These are phyloP conservation scores for Melanotaenia pygmaea DNA, from an alignment of 2,797 vertebrate species.

Conservation along the genomic window DNA sequence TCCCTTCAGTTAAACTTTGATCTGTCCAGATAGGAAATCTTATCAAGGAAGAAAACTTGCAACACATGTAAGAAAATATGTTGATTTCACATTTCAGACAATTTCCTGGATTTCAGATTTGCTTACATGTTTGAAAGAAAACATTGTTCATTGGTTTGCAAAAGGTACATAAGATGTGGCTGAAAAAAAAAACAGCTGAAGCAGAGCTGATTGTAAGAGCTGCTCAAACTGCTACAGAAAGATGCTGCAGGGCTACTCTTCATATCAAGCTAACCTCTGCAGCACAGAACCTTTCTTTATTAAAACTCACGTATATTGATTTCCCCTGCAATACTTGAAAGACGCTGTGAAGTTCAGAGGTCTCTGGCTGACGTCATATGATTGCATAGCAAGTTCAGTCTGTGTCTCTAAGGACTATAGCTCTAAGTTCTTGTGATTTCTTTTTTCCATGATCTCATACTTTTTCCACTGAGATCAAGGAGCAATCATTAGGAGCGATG, in stretches of 20 bases:
- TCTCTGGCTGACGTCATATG: constrained; percentile 51
- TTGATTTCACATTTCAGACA: background rate
- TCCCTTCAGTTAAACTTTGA: constrained; percentile 13
- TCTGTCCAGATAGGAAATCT: constrained; percentile 15
- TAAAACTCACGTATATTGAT: constrained; percentile 55
- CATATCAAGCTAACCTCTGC: constrained; percentile 30
- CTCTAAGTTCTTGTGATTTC: constrained; percentile 44
- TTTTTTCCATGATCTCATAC: constrained; percentile 69
- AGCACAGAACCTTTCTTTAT: constrained; percentile 42
- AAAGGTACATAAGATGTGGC: background rate
- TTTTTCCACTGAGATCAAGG: constrained; percentile 67
- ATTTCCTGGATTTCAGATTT: background rate
- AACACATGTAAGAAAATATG: too few species aligned
- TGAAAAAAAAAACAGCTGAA: constrained; percentile 8
- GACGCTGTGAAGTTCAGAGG: constrained; percentile 47
- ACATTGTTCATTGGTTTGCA: background rate
- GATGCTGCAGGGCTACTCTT: constrained; percentile 33
- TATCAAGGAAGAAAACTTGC: background rate
- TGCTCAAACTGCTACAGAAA: constrained; percentile 25
- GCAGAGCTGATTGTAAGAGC: constrained; percentile 12
- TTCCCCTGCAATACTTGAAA: constrained; percentile 48
- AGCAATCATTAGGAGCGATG: constrained; percentile 46
- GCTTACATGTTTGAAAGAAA: background rate
- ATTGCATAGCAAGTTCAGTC: constrained; percentile 44
- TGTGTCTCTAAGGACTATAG: constrained; percentile 30